phyloP scores from a whole-genome alignment of 2,113 vertebrate genomes.

The Atractosteus spatula region DNA sequence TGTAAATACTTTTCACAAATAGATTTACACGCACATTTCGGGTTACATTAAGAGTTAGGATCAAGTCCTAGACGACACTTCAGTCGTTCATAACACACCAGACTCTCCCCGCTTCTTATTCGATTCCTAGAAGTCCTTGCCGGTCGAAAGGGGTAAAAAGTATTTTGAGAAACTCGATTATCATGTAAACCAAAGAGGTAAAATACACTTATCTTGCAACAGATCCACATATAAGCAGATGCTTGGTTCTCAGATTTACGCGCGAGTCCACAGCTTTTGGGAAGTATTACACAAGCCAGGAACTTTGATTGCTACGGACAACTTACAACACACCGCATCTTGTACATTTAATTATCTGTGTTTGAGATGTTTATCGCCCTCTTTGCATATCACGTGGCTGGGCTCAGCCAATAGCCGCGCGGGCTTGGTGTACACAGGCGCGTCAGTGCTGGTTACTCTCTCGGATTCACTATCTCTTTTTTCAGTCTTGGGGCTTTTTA shows the following conservation, averaged over 20 bases:
- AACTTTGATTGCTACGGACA: constrained; percentile 31
- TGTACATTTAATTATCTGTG: constrained; percentile 69
- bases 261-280: constrained; percentile 1
- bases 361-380: constrained; percentile 75
- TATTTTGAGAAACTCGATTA: too few relatives aligned
- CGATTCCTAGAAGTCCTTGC: background rate
- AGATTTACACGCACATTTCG: too few relatives aligned
- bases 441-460: constrained; percentile 78
- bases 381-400: constrained; percentile 94
- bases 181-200: too few relatives aligned
- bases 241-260: constrained; percentile 10
- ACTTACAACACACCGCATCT: constrained; percentile 50
- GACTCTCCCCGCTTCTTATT: background rate
- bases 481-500: constrained; percentile 94
- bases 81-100: too few relatives aligned
- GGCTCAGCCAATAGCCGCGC: constrained; percentile 78
- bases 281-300: constrained; percentile 18
- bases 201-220: background rate
- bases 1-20: too few relatives aligned
- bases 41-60: too few relatives aligned
- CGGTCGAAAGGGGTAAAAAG: too few relatives aligned
- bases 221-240: background rate
- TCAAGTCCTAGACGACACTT: too few relatives aligned
- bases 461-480: constrained; percentile 76
- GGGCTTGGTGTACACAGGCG: constrained; percentile 76